A percentile compares a stretch with the other conserved stretches of the same genome.
These are phyloP conservation scores for Chromobotia macracanthus DNA, from an alignment of 2,797 vertebrate genomes.

Conservation along the genomic window DNA sequence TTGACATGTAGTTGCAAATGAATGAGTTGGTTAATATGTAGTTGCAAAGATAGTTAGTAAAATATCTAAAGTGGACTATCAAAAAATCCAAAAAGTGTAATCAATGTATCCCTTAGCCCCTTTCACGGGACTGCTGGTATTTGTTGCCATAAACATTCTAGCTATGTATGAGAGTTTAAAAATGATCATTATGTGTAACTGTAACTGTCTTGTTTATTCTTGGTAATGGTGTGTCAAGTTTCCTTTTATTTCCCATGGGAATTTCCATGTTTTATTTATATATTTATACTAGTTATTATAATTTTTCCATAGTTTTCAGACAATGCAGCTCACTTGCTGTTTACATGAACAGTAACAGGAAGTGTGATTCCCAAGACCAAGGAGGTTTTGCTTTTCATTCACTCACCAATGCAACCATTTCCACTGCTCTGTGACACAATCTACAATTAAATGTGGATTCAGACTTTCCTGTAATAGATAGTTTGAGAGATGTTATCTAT, in stretches of 20 bases:
- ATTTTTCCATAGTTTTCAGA: neutral
- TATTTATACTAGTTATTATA: neutral
- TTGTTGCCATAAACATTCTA: neutral
- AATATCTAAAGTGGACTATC: too few species aligned
- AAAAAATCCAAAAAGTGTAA: too few species aligned
- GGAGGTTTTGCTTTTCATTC: conserved; percentile 9
- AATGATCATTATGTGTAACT: conserved; percentile 4
- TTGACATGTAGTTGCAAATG: too few species aligned
- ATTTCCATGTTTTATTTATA: neutral
- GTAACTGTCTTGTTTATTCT: neutral
- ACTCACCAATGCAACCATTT: neutral
- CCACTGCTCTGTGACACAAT: conserved; percentile 2
- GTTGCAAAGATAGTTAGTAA: too few species aligned
- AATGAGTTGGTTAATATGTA: too few species aligned
- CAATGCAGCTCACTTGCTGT: conserved; percentile 5
- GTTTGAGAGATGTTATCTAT: neutral
- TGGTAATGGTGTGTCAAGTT: neutral
- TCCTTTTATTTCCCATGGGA: conserved; percentile 8
- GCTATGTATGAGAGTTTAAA: neutral
- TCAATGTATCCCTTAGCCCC: too few species aligned
- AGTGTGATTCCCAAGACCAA: neutral
- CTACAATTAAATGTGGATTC: conserved; percentile 5
- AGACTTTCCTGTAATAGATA: neutral
- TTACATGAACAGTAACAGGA: conserved; percentile 36
- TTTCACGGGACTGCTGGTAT: neutral